These are phyloP conservation scores for Hyposoter dolosus DNA, from an alignment of 2,888 invertebrate species.

Conservation along the genomic window DNA sequence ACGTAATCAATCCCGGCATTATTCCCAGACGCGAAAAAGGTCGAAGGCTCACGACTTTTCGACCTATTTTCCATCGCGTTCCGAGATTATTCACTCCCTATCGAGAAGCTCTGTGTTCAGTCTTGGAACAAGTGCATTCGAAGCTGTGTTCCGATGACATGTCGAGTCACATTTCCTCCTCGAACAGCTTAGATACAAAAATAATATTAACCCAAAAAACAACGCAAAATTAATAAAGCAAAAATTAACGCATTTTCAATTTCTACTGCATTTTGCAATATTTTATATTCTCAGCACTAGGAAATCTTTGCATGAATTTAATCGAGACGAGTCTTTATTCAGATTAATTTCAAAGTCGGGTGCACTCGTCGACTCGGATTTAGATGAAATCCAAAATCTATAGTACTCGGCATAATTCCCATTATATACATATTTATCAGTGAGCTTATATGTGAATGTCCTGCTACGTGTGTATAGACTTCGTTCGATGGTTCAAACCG, in stretches of 20 bases:
- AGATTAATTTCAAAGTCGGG: background rate
- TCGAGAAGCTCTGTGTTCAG: background rate
- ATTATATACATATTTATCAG: constrained; percentile 16
- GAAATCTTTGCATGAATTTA: background rate
- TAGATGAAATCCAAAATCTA: constrained; percentile 34
- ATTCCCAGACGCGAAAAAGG: constrained; percentile 12
- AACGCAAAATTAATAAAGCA: no score
- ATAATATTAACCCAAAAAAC: background rate
- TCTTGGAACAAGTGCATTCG: background rate
- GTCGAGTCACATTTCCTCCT: background rate
- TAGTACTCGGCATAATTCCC: constrained; percentile 9
- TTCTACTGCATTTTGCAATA: background rate
- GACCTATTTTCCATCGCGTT: constrained; percentile 38
- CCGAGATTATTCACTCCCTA: background rate
- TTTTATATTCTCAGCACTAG: background rate
- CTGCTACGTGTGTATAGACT: constrained; percentile 7
- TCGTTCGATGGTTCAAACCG: constrained; percentile 45
- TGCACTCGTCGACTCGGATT: background rate
- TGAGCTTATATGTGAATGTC: background rate
- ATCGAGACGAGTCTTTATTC: background rate
- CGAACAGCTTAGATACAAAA: background rate
- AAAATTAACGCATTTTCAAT: background rate
- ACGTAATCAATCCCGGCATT: constrained; percentile 55
- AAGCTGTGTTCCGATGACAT: background rate
- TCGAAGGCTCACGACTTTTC: constrained; percentile 18